phyloP scores from a whole-genome alignment of 2,888 invertebrate species.

The Oligia latruncula region DNA sequence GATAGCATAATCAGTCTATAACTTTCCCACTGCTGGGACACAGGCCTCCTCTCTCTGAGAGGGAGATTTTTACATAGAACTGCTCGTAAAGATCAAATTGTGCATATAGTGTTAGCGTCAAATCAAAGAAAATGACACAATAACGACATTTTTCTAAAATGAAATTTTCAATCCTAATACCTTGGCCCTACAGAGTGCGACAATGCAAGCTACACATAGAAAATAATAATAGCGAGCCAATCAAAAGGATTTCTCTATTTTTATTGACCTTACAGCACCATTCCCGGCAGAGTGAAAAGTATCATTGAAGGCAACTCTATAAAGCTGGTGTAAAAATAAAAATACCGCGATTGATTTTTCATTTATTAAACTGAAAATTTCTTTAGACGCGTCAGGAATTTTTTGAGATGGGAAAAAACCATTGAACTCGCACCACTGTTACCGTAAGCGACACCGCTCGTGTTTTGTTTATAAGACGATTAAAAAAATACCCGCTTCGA shows the following conservation, averaged over 20 bases:
- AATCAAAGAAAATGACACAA: background rate
- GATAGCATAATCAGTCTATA: too few relatives aligned
- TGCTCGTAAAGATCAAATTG: background rate
- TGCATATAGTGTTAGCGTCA: background rate
- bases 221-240: constrained; percentile 10
- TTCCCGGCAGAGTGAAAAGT: background rate
- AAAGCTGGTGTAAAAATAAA: background rate
- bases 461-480: too few relatives aligned
- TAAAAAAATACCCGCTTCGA: too few relatives aligned
- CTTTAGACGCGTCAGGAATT: too few relatives aligned
- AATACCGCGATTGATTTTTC: background rate
- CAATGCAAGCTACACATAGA: background rate
- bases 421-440: too few relatives aligned
- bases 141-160: background rate
- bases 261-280: background rate
- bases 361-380: background rate
- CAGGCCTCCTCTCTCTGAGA: too few relatives aligned
- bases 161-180: too few relatives aligned
- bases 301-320: background rate
- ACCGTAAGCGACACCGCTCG: too few relatives aligned
- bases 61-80: background rate
- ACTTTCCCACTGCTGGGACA: too few relatives aligned
- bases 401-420: too few relatives aligned
- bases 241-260: background rate
- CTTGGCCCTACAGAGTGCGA: background rate